These are phyloP conservation scores for Lamellibrachia luymesi DNA, from an alignment of 1,140 invertebrate genomes.

Conservation along the genomic window DNA sequence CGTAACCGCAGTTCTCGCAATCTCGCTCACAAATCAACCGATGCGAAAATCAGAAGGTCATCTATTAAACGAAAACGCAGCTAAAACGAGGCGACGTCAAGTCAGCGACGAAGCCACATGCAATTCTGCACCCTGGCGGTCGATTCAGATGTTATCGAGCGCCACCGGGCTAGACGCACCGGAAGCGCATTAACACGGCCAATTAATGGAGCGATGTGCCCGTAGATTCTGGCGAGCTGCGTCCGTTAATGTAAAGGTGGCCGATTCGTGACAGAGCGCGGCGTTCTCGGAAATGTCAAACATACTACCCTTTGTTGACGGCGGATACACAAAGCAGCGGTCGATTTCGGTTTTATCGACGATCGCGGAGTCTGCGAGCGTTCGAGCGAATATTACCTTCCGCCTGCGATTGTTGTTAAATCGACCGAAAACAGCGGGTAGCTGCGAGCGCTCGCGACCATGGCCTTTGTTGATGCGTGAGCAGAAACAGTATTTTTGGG, in stretches of 20 bases:
- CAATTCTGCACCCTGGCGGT: neutral
- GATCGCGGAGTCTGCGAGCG: neutral
- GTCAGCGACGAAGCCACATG: neutral
- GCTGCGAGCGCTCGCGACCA: neutral
- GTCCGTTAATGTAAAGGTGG: neutral
- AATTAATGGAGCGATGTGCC: neutral
- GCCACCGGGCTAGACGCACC: neutral
- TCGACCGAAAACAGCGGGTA: neutral
- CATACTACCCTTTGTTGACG: neutral
- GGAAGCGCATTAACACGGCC: neutral
- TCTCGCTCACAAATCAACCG: neutral
- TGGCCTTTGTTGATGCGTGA: neutral
- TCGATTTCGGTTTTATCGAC: slow-evolving; percentile 4
- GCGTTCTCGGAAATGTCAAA: neutral
- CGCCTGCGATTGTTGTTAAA: neutral
- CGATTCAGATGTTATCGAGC: neutral
- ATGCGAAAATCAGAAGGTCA: neutral
- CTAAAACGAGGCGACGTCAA: neutral
- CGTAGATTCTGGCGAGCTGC: neutral
- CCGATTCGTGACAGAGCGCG: neutral
- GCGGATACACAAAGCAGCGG: neutral
- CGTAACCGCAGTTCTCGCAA: neutral
- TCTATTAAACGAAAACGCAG: neutral
- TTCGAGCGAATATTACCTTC: neutral
- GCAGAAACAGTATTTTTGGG: neutral